Percentiles rank a stretch among this genome's conserved stretches.
These are phyloP conservation scores for Limnephilus auricula DNA, from an alignment of 2,888 invertebrate genomes.

Conservation along the genomic window DNA sequence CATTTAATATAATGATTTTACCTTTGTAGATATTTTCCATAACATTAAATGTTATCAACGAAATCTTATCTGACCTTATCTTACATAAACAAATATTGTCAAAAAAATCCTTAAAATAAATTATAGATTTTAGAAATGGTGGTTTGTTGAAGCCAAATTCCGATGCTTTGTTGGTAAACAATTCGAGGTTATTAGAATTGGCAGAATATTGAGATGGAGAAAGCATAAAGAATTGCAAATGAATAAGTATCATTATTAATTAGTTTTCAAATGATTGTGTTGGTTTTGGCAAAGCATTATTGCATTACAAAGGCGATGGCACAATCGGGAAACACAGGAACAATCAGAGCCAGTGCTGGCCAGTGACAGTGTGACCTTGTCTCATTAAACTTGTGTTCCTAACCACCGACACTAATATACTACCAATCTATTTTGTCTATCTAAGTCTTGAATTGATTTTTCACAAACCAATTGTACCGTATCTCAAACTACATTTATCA, in stretches of 20 bases:
- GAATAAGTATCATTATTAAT: not conserved
- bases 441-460: not conserved
- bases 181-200: not conserved
- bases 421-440: conserved; percentile 8
- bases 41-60: not conserved
- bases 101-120: too few species aligned
- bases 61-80: not conserved
- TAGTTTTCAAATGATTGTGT: not conserved
- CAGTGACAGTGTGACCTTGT: conserved; percentile 4
- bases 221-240: not conserved
- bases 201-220: not conserved
- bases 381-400: conserved; percentile 1
- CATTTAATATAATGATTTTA: not conserved
- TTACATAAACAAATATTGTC: too few species aligned
- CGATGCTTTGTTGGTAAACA: not conserved
- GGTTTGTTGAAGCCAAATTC: not conserved
- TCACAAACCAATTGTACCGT: conserved; percentile 29
- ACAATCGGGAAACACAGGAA: not conserved
- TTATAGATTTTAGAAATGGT: not conserved
- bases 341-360: not conserved
- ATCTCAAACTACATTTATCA: conserved; percentile 14
- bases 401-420: not conserved
- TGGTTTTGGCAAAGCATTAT: not conserved
- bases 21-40: not conserved
- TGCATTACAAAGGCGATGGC: not conserved